Percentiles rank a stretch among this genome's conserved stretches.
Evolutionary conservation across 30 jellyfish, hydroid and myxozoan species (phyloP).

Genomic region (Cassiopea xamachana): DNA sequence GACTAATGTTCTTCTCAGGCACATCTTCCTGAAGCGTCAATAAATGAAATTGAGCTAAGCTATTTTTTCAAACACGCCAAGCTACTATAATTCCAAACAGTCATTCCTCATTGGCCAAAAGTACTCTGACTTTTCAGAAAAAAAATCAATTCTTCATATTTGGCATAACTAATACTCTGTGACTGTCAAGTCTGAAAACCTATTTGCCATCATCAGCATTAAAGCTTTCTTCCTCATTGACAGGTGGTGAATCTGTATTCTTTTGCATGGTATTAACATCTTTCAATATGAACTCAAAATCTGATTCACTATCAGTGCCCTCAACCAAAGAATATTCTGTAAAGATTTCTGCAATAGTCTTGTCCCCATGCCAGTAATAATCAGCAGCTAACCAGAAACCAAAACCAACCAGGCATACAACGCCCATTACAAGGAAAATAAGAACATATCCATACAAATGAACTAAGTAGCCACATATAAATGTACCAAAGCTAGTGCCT

Average conservation of each 20-base stretch:
- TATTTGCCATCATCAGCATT: background rate
- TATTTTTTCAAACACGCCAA: too few species aligned
- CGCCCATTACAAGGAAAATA: constrained; percentile 75
- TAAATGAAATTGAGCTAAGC: too few species aligned
- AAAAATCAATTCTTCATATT: too few species aligned
- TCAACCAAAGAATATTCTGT: constrained; percentile 31
- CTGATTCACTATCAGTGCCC: constrained; percentile 59
- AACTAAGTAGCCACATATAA: constrained; percentile 66
- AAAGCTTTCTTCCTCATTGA: background rate
- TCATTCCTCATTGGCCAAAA: too few species aligned
- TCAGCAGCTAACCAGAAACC: constrained; percentile 72
- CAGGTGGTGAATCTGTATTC: background rate
- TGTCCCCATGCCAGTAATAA: constrained; percentile 59
- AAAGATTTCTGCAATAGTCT: constrained; percentile 71
- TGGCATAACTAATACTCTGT: too few species aligned
- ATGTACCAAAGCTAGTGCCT: constrained; percentile 84
- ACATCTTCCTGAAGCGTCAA: too few species aligned
- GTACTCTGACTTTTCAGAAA: too few species aligned
- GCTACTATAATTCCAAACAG: too few species aligned
- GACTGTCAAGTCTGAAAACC: background rate
- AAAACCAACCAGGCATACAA: constrained; percentile 66
- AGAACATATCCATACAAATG: constrained; percentile 74
- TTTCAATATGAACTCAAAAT: constrained; percentile 52
- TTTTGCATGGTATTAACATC: constrained; percentile 8
- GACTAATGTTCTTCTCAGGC: too few species aligned